Conservation (phyloP, 2,888 invertebrate species). For the Aricia artaxerxes region DNA sequence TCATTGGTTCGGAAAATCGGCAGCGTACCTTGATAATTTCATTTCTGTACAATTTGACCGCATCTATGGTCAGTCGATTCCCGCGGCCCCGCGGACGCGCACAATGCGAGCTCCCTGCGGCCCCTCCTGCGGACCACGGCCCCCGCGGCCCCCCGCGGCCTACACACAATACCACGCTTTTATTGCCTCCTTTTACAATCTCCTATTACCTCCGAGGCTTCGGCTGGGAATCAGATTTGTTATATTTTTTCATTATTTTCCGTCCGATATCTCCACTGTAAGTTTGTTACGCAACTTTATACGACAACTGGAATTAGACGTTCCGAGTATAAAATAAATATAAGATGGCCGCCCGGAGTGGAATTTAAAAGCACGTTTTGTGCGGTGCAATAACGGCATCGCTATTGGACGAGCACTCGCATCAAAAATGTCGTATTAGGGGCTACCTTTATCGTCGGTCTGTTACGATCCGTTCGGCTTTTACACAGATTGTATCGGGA, state of each 20-base stretch:
- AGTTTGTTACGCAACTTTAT: slow-evolving; percentile 22
- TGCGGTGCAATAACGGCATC: slow-evolving; percentile 47
- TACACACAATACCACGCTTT: slow-evolving; percentile 79
- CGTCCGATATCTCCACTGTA: slow-evolving; percentile 65
- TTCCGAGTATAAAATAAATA: slow-evolving; percentile 20
- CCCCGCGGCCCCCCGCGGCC: slow-evolving; percentile 77
- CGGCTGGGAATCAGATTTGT: slow-evolving; percentile 77
- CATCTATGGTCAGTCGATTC: slow-evolving; percentile 78
- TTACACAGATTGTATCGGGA: slow-evolving; percentile 70
- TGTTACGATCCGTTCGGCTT: slow-evolving; percentile 56
- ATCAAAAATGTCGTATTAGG: slow-evolving; percentile 67
- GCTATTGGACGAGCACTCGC: slow-evolving; percentile 52
- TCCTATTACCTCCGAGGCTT: slow-evolving; percentile 77
- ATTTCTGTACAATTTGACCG: slow-evolving; percentile 82
- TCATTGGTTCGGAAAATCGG: slow-evolving; percentile 81
- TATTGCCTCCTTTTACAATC: slow-evolving; percentile 81
- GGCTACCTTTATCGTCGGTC: slow-evolving; percentile 56
- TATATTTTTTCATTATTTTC: slow-evolving; percentile 63
- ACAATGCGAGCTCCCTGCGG: slow-evolving; percentile 65
- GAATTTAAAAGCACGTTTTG: slow-evolving; percentile 43
- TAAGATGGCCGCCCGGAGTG: slow-evolving; percentile 33
- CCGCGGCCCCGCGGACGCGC: slow-evolving; percentile 72
- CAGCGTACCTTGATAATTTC: slow-evolving; percentile 81
- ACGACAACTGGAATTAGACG: slow-evolving; percentile 36
- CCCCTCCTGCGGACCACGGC: slow-evolving; percentile 41